Evolutionary conservation across 2,113 vertebrate genomes (phyloP).

Genomic region (Prionailurus viverrinus): DNA sequence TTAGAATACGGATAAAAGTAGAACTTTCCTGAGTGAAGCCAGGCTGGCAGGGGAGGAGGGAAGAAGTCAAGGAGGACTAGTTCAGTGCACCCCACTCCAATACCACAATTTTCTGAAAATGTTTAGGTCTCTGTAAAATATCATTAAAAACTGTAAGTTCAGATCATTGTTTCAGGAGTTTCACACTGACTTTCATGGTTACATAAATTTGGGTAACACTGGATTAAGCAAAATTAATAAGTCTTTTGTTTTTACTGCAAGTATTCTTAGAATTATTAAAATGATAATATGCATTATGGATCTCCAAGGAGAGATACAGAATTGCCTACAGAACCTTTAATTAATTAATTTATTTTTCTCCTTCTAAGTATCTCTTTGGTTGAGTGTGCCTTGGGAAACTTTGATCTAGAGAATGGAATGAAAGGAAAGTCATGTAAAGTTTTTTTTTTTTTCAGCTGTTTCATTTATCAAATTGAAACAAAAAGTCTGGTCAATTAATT

Average conservation of each 20-base stretch:
- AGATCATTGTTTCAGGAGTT: neutral
- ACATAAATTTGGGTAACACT: neutral
- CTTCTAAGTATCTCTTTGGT: neutral
- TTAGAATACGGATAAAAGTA: neutral
- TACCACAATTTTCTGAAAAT: neutral
- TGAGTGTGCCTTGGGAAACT: neutral
- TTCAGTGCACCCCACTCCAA: neutral
- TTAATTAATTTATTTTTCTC: neutral
- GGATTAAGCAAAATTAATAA: neutral
- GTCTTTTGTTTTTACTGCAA: neutral
- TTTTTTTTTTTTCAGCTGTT: neutral
- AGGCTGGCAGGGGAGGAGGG: neutral
- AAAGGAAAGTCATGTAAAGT: neutral
- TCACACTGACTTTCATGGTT: neutral
- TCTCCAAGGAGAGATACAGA: neutral
- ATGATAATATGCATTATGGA: neutral
- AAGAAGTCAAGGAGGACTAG: neutral
- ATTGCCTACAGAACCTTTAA: neutral
- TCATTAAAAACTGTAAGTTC: neutral
- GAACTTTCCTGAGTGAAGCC: neutral
- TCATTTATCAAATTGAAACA: neutral
- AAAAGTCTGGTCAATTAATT: neutral
- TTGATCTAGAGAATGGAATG: neutral
- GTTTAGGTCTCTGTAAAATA: neutral
- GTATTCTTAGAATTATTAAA: conserved; percentile 34